Evolutionary conservation across 1,140 invertebrate genomes (phyloP).

Genomic region (Antheraea pernyi): DNA sequence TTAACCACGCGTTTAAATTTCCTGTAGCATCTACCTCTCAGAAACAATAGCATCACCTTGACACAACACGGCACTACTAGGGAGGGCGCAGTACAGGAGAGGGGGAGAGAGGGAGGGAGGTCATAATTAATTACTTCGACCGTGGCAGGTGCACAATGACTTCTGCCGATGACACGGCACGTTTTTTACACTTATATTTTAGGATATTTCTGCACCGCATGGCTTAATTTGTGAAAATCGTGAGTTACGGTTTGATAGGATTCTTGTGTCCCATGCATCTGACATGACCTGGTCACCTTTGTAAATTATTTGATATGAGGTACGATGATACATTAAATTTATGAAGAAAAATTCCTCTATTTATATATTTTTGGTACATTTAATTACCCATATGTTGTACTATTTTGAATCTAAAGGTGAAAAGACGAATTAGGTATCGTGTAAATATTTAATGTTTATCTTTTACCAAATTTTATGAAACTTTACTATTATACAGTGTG

Average conservation of each 20-base stretch:
- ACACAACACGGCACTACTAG: conserved; percentile 47
- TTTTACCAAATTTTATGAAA: too few relatives aligned
- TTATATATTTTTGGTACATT: too few relatives aligned
- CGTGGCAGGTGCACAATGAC: conserved; percentile 74
- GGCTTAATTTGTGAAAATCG: not conserved
- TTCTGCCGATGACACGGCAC: conserved; percentile 50
- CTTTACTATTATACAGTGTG: too few relatives aligned
- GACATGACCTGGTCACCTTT: too few relatives aligned
- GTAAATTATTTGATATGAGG: too few relatives aligned
- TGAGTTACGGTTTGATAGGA: not conserved
- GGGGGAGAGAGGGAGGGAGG: conserved; percentile 25
- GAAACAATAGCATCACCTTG: conserved; percentile 72
- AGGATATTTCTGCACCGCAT: not conserved
- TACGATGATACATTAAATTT: too few relatives aligned
- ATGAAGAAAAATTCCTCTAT: too few relatives aligned
- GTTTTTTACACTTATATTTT: conserved; percentile 37
- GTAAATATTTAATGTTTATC: too few relatives aligned
- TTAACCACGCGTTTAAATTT: not conserved
- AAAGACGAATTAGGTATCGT: too few relatives aligned
- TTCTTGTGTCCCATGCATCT: not conserved
- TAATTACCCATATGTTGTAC: too few relatives aligned
- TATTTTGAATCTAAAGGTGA: too few relatives aligned
- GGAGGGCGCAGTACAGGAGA: conserved; percentile 21
- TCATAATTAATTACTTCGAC: conserved; percentile 67
- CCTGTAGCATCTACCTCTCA: conserved; percentile 30